Base-by-base conservation (phyloP, 1,140 invertebrate genomes). In the Tribolium madens region DNA sequence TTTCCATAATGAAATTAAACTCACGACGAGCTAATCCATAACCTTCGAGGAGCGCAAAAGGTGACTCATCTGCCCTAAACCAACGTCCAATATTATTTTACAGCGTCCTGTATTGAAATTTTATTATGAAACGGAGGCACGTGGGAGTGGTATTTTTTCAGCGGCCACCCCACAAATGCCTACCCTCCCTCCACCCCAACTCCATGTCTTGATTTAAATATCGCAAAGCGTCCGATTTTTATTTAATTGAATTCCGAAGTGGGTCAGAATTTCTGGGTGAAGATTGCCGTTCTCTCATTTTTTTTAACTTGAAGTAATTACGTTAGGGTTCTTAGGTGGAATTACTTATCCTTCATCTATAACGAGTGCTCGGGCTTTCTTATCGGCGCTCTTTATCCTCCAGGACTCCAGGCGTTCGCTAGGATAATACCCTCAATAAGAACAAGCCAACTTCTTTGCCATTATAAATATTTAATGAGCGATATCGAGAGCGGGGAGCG, bases 121-220 rank as follows among this genome's bases (percentile, higher is more conserved):
- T 57, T 74, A 57, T 74, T 57, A 73, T 73, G 50, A 73, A 15
- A 31, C n/a, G n/a, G n/a, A n/a, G n/a, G n/a, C n/a, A n/a, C n/a
- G n/a, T n/a, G n/a, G n/a, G n/a, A n/a, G n/a, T n/a, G n/a, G n/a
- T n/a, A n/a, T n/a, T n/a, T n/a, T n/a, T n/a, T n/a, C n/a, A n/a
- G n/a, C n/a, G n/a, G n/a, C n/a, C n/a, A n/a, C n/a, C n/a, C n/a
- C n/a, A n/a, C n/a, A n/a, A n/a, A n/a, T n/a, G n/a, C n/a, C n/a
- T n/a, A n/a, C n/a, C n/a, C n/a, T n/a, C n/a, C n/a, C n/a, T n/a
- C n/a, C n/a, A n/a, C n/a, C 1, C 33, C 33, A 76, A 76, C 77
- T 78, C 70, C 78, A 75, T 79, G 78, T 78, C 75, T 81, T 81
- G 77, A 81, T 81, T 81, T 78, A 79, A 80, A 80, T 76, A 72